These are phyloP conservation scores for Opisthocomus hoazin DNA, from an alignment of 2,113 vertebrate genomes.

Conservation along the genomic window DNA sequence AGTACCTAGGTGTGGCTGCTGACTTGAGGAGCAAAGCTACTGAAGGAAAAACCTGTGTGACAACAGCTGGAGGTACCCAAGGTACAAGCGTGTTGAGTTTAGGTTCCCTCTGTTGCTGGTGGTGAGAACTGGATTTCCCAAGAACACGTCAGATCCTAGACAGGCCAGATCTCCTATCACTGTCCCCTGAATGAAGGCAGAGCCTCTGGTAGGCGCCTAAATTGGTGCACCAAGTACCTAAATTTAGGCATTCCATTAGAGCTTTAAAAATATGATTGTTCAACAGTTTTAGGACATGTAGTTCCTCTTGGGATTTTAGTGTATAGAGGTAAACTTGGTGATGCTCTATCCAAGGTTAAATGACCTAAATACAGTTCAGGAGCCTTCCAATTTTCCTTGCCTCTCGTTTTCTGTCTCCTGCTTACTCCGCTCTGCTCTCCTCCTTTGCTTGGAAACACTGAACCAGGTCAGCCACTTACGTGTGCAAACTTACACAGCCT, in stretches of 20 bases:
- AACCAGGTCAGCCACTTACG: not conserved
- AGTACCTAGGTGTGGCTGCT: not conserved
- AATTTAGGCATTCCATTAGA: not conserved
- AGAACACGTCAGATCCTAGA: not conserved
- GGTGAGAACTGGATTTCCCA: not conserved
- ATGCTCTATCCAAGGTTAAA: not conserved
- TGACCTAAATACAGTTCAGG: not conserved
- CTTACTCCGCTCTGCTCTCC: not conserved
- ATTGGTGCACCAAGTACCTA: not conserved
- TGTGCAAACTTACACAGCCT: not conserved
- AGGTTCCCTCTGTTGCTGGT: not conserved
- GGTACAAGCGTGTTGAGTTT: not conserved
- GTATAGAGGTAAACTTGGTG: not conserved
- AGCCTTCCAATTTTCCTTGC: not conserved
- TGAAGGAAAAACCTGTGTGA: not conserved
- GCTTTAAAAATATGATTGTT: not conserved
- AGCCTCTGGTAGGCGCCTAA: not conserved
- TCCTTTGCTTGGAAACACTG: not conserved
- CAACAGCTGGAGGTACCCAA: not conserved
- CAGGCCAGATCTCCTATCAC: accelerated
- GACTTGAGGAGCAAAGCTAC: too few relatives aligned
- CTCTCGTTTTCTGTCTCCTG: not conserved
- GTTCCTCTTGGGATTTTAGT: not conserved
- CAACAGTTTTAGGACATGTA: not conserved
- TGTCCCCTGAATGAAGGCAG: not conserved